These are phyloP conservation scores for Chroicocephalus ridibundus DNA, from an alignment of 2,113 vertebrate genomes.

Conservation along the genomic window DNA sequence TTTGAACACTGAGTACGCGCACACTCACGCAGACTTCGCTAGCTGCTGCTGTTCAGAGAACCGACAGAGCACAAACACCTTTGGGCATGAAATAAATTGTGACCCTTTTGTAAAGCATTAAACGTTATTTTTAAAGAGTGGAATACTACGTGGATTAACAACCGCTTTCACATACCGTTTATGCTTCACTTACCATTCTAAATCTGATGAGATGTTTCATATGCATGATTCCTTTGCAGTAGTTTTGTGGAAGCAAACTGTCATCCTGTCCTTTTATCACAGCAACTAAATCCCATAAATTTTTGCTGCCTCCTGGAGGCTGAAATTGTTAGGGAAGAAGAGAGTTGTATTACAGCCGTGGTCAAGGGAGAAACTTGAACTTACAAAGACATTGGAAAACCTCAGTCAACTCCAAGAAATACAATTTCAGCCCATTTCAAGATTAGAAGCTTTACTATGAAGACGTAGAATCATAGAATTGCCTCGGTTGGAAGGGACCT, in stretches of 20 bases:
- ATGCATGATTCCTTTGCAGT: constrained; percentile 94
- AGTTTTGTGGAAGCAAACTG: constrained; percentile 90
- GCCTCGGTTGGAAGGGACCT: too few species aligned
- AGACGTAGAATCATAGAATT: background rate
- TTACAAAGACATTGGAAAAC: background rate
- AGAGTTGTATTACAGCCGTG: background rate
- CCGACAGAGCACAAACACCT: background rate
- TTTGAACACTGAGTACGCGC: background rate
- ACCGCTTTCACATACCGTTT: background rate
- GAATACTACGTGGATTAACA: background rate
- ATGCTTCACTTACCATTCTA: constrained; percentile 82
- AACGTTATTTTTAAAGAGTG: background rate
- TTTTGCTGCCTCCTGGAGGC: constrained; percentile 93
- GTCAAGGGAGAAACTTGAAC: background rate
- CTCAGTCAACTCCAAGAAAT: background rate
- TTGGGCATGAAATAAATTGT: background rate
- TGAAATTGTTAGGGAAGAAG: constrained; percentile 49
- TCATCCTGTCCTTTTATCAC: constrained; percentile 93
- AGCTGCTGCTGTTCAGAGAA: background rate
- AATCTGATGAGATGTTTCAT: constrained; percentile 93
- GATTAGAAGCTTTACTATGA: background rate
- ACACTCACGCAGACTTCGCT: background rate
- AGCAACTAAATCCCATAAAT: constrained; percentile 94
- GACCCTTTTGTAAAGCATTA: background rate
- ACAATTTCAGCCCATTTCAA: background rate